Base-by-base conservation (phyloP, 1,140 invertebrate genomes). In the Tribolium castaneum region DNA sequence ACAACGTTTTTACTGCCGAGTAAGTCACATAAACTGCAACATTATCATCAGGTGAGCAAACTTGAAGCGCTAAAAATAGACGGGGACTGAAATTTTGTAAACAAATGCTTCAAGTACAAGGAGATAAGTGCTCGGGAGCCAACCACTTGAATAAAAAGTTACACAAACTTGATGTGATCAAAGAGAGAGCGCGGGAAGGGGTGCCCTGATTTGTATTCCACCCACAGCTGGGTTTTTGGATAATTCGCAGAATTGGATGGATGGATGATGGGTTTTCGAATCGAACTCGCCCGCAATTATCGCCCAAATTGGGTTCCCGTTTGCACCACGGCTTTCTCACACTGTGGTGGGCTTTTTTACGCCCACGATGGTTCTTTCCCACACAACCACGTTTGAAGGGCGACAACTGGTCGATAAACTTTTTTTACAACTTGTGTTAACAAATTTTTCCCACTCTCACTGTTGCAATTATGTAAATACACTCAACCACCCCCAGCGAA, bases 131-230 rank as follows among this genome's bases (percentile, higher is more conserved):
- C 1, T 14, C 51, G 51, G 19, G n/a, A 45, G 39, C 39, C 2
- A 45, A 1, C 54, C 54, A 59, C 54, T 59, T 59, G 19, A 19
- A 22, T 59, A 59, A 59, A 59, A 59, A 22, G 54, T 59, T 22
- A 59, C 25, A 25, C 22, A 59, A 59, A 22, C 2, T 59, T 52
- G 14, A 59, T 30, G 5, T 30, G 25, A 30, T 30, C 54, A 59
- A 59, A 22, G 54, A 59, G n/a, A 59, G 54, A 52, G 16, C 7
- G 10, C 54, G 9, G 19, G 22, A 59, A 5, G 2, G 10, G 16
- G 19, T 1, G 6, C 19, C 10, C 19, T 59, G 19, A 59, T 59
- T 59, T 22, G 19, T 59, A 59, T 59, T 59, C 54, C 54, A 25
- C 54, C 54, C 54, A 59, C 54, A 59, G 3, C 30, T 19, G 54